A percentile compares a stretch with the other conserved stretches of the same genome.
Evolutionary conservation across 92 coral and sea anemone species (phyloP).

Genomic region (Pocillopora meandrina): DNA sequence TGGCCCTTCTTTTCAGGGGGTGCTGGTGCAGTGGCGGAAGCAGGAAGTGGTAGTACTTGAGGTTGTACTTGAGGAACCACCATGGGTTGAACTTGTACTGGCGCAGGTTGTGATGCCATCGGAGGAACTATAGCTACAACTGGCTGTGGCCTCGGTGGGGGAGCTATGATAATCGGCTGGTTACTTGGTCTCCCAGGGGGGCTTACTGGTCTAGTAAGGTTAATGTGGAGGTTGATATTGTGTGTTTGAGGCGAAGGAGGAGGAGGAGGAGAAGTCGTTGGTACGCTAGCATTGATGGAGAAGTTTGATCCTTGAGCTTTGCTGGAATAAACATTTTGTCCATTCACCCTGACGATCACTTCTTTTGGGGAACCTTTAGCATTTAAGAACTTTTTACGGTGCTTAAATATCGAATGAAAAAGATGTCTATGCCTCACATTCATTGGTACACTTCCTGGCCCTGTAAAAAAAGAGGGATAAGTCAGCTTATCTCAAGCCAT

Average conservation of each 20-base stretch:
- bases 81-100: slow-evolving; percentile 14
- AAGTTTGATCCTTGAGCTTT: background rate
- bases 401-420: background rate
- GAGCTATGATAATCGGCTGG: slow-evolving; percentile 21
- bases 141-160: slow-evolving; percentile 26
- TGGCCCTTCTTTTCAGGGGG: slow-evolving; percentile 25
- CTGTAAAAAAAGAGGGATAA: background rate
- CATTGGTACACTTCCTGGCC: background rate
- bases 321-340: slow-evolving; percentile 58
- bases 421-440: background rate
- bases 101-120: slow-evolving; percentile 14
- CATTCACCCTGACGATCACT: slow-evolving; percentile 67
- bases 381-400: background rate
- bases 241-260: slow-evolving; percentile 27
- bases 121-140: slow-evolving; percentile 25
- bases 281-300: background rate
- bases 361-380: slow-evolving; percentile 48
- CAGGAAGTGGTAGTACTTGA: background rate
- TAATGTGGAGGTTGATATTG: slow-evolving; percentile 39
- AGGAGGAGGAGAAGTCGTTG: background rate
- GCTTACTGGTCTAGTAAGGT: slow-evolving; percentile 11
- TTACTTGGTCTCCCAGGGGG: background rate
- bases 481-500: background rate
- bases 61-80: slow-evolving; percentile 25
- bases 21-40: slow-evolving; percentile 6